Evolutionary conservation across 2,797 vertebrate genomes (phyloP), one percentile per base, ranked within the genome.

Genomic region (Hydrophis major): DNA sequence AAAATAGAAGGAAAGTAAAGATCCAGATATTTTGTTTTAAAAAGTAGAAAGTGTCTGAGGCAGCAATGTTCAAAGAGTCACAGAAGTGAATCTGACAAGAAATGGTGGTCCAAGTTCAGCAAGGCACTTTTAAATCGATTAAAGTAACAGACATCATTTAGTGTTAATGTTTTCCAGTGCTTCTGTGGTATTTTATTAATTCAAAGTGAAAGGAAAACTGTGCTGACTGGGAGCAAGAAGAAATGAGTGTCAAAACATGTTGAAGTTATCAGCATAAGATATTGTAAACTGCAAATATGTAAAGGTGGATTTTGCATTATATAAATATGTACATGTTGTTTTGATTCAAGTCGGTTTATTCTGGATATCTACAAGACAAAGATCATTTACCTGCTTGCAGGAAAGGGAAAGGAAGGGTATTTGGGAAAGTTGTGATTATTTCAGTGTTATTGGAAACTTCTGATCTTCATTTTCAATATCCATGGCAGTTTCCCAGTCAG

Each of bases 1-100:
- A 92, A 88, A 95, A 95, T 57, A 55, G 93, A 95, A 95, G 86
- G 25, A 89, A 94, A 63, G 56, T 14, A 95, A 94, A 93, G 90
- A 90, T 88, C 37, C 53, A 90, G 57, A 53, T 3, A 59, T 4
- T 57, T 94, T 95, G 18, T 96, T 90, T 88, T 32, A 11, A 94
- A 78, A 96, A 95, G 90, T 88, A 94, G 66, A 96, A 94, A 92
- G 83, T 92, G 55, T 63, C 89, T 50, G 78, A 86, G 86, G 93
- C 92, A 91, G 28, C 37, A 90, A 57, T 93, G 27, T 93, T 42
- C 90, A 47, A 95, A 95, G 18, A n/a, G 53, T 87, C 74, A 91
- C 83, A 91, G 59, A 69, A 83, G 4, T 88, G 69, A 93, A 91
- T 87, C 92, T 95, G 90, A 93, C 89, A 91, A 93, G 0, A 86